Percentiles rank a stretch among this genome's conserved stretches.
Conservation (phyloP, 1,140 invertebrate genomes). For the Pseudomyrmex flavicornis region DNA sequence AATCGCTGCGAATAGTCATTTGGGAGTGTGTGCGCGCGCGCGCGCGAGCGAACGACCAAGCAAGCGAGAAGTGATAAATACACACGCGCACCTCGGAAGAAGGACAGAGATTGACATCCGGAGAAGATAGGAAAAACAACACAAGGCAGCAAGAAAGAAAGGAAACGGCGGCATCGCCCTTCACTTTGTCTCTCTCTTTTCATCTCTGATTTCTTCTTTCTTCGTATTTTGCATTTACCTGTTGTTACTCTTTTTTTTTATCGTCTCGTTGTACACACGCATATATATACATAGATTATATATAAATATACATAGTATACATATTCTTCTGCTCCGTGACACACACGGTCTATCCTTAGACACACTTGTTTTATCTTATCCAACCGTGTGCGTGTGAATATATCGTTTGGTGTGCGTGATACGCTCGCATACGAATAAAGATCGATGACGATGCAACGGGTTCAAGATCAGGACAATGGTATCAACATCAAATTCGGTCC, state of each 20-base stretch:
- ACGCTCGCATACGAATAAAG: constrained; percentile 55
- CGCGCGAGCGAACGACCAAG: neutral
- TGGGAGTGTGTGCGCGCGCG: neutral
- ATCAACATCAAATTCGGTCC: constrained; percentile 82
- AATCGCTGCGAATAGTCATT: constrained; percentile 49
- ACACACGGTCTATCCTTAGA: constrained; percentile 5
- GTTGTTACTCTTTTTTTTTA: constrained; percentile 8
- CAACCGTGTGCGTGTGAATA: neutral
- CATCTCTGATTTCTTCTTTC: constrained; percentile 5
- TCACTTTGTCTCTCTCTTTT: constrained; percentile 9
- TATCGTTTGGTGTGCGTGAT: neutral
- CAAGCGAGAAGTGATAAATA: constrained; percentile 3
- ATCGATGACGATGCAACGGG: constrained; percentile 76
- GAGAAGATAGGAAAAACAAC: constrained; percentile 23
- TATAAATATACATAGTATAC: neutral
- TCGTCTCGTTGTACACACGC: neutral
- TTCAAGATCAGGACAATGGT: constrained; percentile 82
- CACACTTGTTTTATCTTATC: constrained; percentile 24
- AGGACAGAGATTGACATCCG: constrained; percentile 18
- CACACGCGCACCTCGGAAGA: neutral
- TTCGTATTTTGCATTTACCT: constrained; percentile 34
- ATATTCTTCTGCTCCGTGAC: neutral
- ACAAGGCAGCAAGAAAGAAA: constrained; percentile 16
- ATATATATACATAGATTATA: neutral
- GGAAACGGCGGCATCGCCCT: neutral